Conservation (phyloP, 2,797 vertebrate genomes). For the Spea hammondii region DNA sequence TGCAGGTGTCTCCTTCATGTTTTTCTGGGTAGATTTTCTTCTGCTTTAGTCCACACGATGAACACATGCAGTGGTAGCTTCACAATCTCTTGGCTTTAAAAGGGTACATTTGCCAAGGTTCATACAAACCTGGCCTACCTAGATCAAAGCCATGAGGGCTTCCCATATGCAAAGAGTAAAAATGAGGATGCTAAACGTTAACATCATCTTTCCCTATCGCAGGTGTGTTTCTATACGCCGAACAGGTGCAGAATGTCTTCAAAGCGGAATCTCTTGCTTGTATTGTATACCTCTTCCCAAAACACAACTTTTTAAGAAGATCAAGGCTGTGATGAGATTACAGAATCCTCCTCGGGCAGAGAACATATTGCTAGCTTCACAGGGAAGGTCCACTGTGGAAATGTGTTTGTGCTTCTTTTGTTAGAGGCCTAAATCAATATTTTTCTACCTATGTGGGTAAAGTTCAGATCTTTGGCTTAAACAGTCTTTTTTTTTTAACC, state of each 20-base stretch:
- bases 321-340: constrained; percentile 10
- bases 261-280: constrained; percentile 13
- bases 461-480: constrained; percentile 25
- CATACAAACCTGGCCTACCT: constrained; percentile 23
- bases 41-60: too few relatives aligned
- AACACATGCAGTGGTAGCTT: too few relatives aligned
- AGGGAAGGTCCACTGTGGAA: not conserved
- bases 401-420: constrained; percentile 12
- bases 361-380: not conserved
- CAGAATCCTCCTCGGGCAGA: not conserved
- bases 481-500: not conserved
- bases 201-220: constrained; percentile 11
- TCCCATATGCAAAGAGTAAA: too few relatives aligned
- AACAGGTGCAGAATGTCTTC: constrained; percentile 35
- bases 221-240: constrained; percentile 30
- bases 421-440: constrained; percentile 35
- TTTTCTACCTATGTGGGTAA: constrained; percentile 15
- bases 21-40: too few relatives aligned
- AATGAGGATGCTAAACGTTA: not conserved
- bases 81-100: not conserved
- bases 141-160: constrained; percentile 27
- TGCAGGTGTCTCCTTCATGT: too few relatives aligned
- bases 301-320: constrained; percentile 10
- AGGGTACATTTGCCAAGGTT: constrained; percentile 6
- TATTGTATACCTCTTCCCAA: not conserved